A percentile compares a stretch with the other conserved stretches of the same genome.
phyloP scores from a whole-genome alignment of 2,888 invertebrate species.

The Spodoptera exigua region DNA sequence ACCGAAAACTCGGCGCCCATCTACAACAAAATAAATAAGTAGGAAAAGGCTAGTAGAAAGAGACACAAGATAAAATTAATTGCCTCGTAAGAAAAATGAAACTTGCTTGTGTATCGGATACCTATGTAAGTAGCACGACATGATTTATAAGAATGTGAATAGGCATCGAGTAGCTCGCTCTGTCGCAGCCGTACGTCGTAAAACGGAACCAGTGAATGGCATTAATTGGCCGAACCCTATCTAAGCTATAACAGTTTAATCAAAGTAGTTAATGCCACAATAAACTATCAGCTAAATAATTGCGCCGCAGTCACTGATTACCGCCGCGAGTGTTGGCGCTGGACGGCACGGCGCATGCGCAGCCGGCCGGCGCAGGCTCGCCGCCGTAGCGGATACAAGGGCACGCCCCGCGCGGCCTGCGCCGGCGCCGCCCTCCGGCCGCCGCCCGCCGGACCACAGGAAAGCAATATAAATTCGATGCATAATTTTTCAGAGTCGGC shows the following conservation, averaged over 20 bases:
- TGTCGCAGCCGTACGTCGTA: neutral
- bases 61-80: too few relatives aligned
- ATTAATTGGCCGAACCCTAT: neutral
- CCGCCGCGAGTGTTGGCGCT: neutral
- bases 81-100: too few relatives aligned
- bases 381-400: neutral
- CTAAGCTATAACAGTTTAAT: neutral
- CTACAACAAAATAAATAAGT: too few relatives aligned
- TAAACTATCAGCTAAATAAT: slow-evolving; percentile 12
- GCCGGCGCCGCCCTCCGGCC: slow-evolving; percentile 34
- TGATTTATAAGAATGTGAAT: slow-evolving; percentile 3
- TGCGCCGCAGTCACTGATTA: slow-evolving; percentile 17
- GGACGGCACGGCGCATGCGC: too few relatives aligned
- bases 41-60: too few relatives aligned
- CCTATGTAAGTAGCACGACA: neutral
- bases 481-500: slow-evolving; percentile 71
- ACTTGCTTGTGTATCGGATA: too few relatives aligned
- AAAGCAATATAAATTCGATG: slow-evolving; percentile 67
- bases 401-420: slow-evolving; percentile 29
- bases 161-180: neutral
- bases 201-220: neutral
- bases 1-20: too few relatives aligned
- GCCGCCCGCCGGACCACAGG: slow-evolving; percentile 15
- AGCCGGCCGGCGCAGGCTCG: too few relatives aligned
- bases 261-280: slow-evolving; percentile 5